These are phyloP conservation scores for Mesoclemmys tuberculata DNA, from an alignment of 2,113 vertebrate genomes.

Conservation along the genomic window DNA sequence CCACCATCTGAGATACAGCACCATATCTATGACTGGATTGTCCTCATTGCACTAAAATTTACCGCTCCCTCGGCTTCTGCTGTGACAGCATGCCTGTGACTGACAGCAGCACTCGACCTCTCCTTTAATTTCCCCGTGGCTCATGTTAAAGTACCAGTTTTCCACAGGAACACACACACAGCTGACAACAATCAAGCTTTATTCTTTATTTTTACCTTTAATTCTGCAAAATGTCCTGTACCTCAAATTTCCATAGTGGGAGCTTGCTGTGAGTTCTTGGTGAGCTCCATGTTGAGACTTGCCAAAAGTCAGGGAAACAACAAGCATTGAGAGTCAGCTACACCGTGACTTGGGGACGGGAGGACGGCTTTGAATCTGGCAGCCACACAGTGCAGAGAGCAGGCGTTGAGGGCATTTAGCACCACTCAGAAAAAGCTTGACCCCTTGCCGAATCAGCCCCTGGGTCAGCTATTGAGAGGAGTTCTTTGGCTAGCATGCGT, in stretches of 20 bases:
- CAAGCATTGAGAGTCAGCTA: not conserved
- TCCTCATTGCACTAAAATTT: slow-evolving; percentile 14
- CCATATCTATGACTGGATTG: slow-evolving; percentile 3
- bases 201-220: slow-evolving; percentile 9
- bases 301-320: not conserved
- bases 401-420: not conserved
- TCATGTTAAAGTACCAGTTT: slow-evolving; percentile 68
- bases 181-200: not conserved
- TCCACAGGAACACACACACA: slow-evolving; percentile 65
- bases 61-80: slow-evolving; percentile 60
- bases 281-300: not conserved
- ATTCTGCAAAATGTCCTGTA: slow-evolving; percentile 32
- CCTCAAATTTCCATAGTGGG: slow-evolving; percentile 18
- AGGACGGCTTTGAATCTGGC: not conserved
- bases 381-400: not conserved
- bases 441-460: not conserved
- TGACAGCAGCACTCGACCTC: slow-evolving; percentile 67
- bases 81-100: slow-evolving; percentile 52
- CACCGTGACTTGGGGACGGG: fast-evolving
- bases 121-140: slow-evolving; percentile 69
- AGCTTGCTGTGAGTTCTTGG: not conserved
- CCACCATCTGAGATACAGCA: slow-evolving; percentile 3
- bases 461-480: not conserved
- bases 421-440: not conserved
- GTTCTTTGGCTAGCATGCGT: not conserved